phyloP scores from a whole-genome alignment of 2,888 invertebrate species.

The Eutolmus rufibarbis region DNA sequence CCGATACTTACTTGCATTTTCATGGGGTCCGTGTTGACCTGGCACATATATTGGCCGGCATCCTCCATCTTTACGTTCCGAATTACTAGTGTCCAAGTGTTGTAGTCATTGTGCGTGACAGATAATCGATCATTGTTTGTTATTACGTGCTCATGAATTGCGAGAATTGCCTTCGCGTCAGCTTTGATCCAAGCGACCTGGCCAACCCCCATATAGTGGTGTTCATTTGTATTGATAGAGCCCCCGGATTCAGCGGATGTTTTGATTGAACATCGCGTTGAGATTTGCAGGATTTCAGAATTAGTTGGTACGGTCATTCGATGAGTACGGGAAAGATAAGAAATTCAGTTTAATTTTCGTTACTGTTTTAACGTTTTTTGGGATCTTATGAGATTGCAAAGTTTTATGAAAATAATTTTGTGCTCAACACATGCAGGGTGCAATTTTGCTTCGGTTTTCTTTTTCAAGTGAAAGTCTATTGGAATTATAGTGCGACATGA shows the following conservation, averaged over 20 bases:
- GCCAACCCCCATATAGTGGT: not conserved
- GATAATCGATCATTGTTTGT: conserved; percentile 89
- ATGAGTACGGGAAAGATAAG: conserved; percentile 33
- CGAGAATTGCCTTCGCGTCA: conserved; percentile 90
- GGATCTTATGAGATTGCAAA: not conserved
- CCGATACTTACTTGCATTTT: conserved; percentile 81
- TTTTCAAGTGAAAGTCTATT: conserved; percentile 33
- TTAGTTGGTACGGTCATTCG: not conserved
- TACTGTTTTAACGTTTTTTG: not conserved
- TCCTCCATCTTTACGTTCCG: conserved; percentile 85
- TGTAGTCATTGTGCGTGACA: conserved; percentile 90
- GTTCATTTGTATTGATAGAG: not conserved
- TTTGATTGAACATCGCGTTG: not conserved
- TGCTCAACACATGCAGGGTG: conserved; percentile 50
- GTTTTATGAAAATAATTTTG: conserved; percentile 23
- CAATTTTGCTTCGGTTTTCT: conserved; percentile 53
- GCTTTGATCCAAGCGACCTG: conserved; percentile 96
- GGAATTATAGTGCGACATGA: conserved; percentile 20
- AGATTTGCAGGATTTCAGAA: not conserved
- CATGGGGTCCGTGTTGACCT: conserved; percentile 94
- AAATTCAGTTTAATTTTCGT: conserved; percentile 39
- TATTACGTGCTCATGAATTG: conserved; percentile 92
- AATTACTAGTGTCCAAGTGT: conserved; percentile 92
- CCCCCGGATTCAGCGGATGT: not conserved
- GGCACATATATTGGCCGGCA: conserved; percentile 92